phyloP scores from a whole-genome alignment of 2,113 vertebrate genomes.

The Petroica traversi region DNA sequence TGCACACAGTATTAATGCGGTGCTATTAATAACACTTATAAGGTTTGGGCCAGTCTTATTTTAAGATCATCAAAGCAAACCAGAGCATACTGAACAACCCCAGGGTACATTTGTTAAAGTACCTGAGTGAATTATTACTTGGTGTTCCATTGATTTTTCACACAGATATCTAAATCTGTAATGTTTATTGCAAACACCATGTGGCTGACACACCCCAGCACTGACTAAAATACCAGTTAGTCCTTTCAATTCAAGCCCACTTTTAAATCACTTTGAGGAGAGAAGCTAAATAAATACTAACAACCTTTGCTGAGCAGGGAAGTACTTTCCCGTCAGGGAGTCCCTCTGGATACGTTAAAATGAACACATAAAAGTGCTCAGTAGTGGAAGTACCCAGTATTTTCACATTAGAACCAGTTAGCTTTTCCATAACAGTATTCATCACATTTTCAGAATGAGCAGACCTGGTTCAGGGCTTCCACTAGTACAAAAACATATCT shows the following conservation, averaged over 20 bases:
- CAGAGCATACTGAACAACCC: not conserved
- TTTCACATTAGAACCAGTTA: not conserved
- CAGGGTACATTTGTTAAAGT: not conserved
- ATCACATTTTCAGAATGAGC: not conserved
- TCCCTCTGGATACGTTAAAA: not conserved
- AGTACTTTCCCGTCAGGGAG: not conserved
- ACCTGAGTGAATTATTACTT: not conserved
- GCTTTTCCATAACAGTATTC: not conserved
- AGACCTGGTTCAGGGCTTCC: not conserved
- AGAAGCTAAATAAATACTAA: not conserved
- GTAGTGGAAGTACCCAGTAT: not conserved
- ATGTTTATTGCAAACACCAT: not conserved
- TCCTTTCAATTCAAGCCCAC: not conserved
- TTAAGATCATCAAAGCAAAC: not conserved
- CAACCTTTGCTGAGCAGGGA: not conserved
- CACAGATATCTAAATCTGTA: slow-evolving; percentile 2
- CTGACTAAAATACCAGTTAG: not conserved
- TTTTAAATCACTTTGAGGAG: not conserved
- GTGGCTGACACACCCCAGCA: not conserved
- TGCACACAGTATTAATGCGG: not conserved
- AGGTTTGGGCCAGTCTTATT: not conserved
- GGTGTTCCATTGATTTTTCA: slow-evolving; percentile 20
- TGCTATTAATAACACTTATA: not conserved
- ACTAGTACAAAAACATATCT: not conserved
- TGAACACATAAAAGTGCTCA: not conserved